A percentile compares a stretch with the other conserved stretches of the same genome.
Conservation (phyloP, 2,888 invertebrate genomes). For the Papilio gigon region DNA sequence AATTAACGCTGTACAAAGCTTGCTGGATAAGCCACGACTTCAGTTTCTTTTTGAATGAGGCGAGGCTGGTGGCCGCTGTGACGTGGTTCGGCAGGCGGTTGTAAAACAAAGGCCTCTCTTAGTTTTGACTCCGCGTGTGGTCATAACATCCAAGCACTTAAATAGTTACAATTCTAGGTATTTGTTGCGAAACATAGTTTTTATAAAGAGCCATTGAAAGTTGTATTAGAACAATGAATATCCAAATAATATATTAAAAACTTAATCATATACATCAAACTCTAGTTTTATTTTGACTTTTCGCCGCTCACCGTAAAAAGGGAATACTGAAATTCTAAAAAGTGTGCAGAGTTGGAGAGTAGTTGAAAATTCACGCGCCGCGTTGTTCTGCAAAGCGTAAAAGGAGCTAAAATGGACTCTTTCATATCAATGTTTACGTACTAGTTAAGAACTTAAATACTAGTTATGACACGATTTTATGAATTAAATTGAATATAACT, state of each 20-base stretch:
- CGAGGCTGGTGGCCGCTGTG: too few relatives aligned
- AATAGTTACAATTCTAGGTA: too few relatives aligned
- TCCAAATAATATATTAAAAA: not conserved
- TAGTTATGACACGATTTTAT: not conserved
- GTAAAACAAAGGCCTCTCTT: too few relatives aligned
- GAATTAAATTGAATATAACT: not conserved
- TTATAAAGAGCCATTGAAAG: not conserved
- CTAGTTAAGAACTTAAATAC: not conserved
- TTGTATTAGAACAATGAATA: not conserved
- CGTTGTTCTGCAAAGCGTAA: conserved; percentile 7
- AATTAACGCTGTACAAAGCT: too few relatives aligned
- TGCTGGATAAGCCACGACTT: too few relatives aligned
- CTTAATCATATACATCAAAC: not conserved
- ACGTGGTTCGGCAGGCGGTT: too few relatives aligned
- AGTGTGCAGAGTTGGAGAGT: not conserved
- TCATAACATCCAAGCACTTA: too few relatives aligned
- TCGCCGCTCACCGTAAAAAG: not conserved
- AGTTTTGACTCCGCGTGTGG: too few relatives aligned
- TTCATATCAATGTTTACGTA: not conserved
- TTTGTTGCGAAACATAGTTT: too few relatives aligned
- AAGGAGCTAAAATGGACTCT: not conserved
- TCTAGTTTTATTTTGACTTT: not conserved
- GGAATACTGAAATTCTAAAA: conserved; percentile 15
- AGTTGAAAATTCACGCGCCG: conserved; percentile 4
- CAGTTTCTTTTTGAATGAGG: too few relatives aligned